A percentile compares a stretch with the other conserved stretches of the same genome.
These are phyloP conservation scores for Cydia strobilella DNA, from an alignment of 1,140 invertebrate genomes.

Conservation along the genomic window DNA sequence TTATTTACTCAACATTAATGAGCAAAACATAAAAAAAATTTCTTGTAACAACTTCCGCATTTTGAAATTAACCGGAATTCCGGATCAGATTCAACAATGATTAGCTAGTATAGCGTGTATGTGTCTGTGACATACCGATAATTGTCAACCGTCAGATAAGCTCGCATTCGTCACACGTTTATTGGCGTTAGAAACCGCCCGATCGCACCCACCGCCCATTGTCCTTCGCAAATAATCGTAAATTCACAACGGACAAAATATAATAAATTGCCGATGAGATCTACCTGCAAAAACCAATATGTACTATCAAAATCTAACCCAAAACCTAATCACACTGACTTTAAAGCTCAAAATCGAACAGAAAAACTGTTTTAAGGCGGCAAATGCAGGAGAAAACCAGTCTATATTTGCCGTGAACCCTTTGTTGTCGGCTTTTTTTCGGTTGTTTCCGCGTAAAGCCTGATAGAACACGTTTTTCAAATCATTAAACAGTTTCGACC, in stretches of 20 bases:
- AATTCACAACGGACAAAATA: constrained; percentile 79
- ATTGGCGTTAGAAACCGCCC: constrained; percentile 72
- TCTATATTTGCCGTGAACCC: constrained; percentile 77
- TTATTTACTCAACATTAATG: too few relatives aligned
- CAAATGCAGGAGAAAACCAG: constrained; percentile 50
- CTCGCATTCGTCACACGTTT: constrained; percentile 62
- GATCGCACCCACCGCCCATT: constrained; percentile 66
- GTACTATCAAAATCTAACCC: constrained; percentile 14
- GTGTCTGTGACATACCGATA: neutral
- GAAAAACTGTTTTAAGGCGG: constrained; percentile 25
- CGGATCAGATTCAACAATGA: too few relatives aligned
- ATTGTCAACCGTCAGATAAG: constrained; percentile 33
- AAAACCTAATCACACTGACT: constrained; percentile 33
- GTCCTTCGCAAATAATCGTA: constrained; percentile 77
- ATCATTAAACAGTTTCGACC: constrained; percentile 79
- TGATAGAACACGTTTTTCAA: constrained; percentile 80
- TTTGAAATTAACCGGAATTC: too few relatives aligned
- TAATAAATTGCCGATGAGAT: constrained; percentile 80
- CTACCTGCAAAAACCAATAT: constrained; percentile 53
- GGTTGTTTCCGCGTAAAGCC: constrained; percentile 76
- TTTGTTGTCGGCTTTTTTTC: constrained; percentile 78
- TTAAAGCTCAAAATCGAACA: constrained; percentile 46
- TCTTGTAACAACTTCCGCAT: too few relatives aligned
- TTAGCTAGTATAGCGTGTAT: neutral
- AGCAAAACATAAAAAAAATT: too few relatives aligned